Evolutionary conservation across 1,140 invertebrate genomes (phyloP).

Genomic region (Chlorops oryzae): DNA sequence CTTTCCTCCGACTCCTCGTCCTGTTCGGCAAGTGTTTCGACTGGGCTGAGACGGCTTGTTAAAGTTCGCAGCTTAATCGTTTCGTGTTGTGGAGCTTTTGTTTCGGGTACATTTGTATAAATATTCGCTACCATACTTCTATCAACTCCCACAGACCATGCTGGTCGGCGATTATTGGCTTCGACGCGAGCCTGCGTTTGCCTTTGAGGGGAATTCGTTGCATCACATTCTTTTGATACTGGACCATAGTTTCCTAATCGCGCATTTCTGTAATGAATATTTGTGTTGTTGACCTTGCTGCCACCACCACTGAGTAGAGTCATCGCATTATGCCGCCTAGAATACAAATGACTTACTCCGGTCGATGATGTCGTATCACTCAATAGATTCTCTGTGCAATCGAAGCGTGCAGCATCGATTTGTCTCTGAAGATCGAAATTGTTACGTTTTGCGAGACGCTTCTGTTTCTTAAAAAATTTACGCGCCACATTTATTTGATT

Average conservation of each 20-base stretch:
- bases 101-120: constrained; percentile 66
- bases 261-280: constrained; percentile 58
- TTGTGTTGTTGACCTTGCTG: constrained; percentile 72
- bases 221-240: too few relatives aligned
- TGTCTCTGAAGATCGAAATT: constrained; percentile 59
- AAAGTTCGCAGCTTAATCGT: constrained; percentile 45
- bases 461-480: constrained; percentile 86
- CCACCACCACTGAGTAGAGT: constrained; percentile 56
- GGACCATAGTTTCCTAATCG: too few relatives aligned
- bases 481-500: constrained; percentile 86
- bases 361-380: constrained; percentile 54
- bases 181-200: too few relatives aligned
- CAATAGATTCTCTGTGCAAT: constrained; percentile 52
- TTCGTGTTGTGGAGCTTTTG: constrained; percentile 58
- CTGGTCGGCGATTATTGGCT: too few relatives aligned
- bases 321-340: constrained; percentile 53
- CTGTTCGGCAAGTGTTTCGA: constrained; percentile 50
- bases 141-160: too few relatives aligned
- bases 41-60: constrained; percentile 45
- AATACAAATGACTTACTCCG: constrained; percentile 32
- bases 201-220: too few relatives aligned
- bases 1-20: constrained; percentile 30
- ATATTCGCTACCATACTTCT: constrained; percentile 61
- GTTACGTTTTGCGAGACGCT: constrained; percentile 67
- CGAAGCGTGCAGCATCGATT: constrained; percentile 56